Evolutionary conservation across 2,797 vertebrate genomes (phyloP).

Genomic region (Enteromius paludinosus): DNA sequence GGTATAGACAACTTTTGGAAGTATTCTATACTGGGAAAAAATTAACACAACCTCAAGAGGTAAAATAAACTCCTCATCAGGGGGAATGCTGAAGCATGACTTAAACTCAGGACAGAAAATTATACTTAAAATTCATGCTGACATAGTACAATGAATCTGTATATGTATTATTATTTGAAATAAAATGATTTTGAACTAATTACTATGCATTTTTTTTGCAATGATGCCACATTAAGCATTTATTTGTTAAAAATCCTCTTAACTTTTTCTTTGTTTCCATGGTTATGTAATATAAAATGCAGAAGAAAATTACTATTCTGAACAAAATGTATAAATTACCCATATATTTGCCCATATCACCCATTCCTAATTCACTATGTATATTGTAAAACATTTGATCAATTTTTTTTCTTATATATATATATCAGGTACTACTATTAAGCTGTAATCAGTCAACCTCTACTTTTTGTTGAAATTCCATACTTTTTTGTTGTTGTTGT

Average conservation of each 20-base stretch:
- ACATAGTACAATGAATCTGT: neutral
- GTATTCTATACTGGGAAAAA: constrained; percentile 2
- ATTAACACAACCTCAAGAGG: neutral
- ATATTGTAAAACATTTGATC: no score
- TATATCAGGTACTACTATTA: neutral
- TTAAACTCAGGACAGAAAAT: neutral
- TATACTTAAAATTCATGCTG: neutral
- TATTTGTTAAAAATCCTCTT: neutral
- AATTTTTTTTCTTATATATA: no score
- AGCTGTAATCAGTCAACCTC: neutral
- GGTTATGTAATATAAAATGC: no score
- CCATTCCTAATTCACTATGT: neutral
- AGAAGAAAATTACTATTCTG: no score
- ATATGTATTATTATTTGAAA: neutral
- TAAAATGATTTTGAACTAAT: neutral
- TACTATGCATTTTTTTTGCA: neutral
- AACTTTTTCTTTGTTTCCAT: neutral
- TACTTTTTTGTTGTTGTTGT: no score
- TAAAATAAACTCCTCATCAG: neutral
- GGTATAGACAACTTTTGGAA: neutral
- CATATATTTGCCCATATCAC: neutral
- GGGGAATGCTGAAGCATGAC: neutral
- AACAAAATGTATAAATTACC: no score
- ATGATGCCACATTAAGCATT: neutral
- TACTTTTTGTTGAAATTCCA: neutral